Conservation (phyloP, 2,888 invertebrate species). For the Lamproptera curius region DNA sequence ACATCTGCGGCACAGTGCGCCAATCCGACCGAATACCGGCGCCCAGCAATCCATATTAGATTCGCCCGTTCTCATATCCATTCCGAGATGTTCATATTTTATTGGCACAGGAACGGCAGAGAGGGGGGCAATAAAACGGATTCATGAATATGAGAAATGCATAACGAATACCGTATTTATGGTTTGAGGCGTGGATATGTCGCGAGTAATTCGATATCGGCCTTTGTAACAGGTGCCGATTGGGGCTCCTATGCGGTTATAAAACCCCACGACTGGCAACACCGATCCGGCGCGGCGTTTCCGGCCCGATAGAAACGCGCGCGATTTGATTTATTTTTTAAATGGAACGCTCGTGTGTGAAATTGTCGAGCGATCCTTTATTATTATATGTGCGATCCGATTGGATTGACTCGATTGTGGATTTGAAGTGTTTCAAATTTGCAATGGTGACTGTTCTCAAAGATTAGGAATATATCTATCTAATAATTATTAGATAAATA, state of each 20-base stretch:
- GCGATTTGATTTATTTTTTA: not conserved
- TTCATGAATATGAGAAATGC: conserved; percentile 79
- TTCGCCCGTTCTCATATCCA: conserved; percentile 77
- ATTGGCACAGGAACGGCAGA: no score
- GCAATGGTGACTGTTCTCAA: no score
- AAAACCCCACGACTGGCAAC: conserved; percentile 55
- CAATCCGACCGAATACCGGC: conserved; percentile 69
- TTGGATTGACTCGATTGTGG: no score
- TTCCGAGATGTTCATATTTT: conserved; percentile 80
- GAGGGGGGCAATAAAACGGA: conserved; percentile 79
- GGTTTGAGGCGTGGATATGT: conserved; percentile 73
- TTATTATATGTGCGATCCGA: no score
- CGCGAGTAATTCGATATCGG: conserved; percentile 76
- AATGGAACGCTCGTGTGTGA: not conserved
- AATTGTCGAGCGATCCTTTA: no score
- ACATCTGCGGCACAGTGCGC: conserved; percentile 35
- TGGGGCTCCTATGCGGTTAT: conserved; percentile 70
- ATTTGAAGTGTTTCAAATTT: no score
- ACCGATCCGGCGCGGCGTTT: conserved; percentile 57
- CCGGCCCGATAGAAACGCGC: conserved; percentile 22
- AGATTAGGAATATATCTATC: no score
- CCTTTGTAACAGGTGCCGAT: conserved; percentile 78
- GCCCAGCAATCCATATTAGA: conserved; percentile 76
- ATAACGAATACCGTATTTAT: conserved; percentile 78
- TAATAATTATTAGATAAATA: no score